A percentile compares a stretch with the other conserved stretches of the same genome.
Evolutionary conservation across 1,140 invertebrate genomes (phyloP).

Genomic region (Planococcus citri): DNA sequence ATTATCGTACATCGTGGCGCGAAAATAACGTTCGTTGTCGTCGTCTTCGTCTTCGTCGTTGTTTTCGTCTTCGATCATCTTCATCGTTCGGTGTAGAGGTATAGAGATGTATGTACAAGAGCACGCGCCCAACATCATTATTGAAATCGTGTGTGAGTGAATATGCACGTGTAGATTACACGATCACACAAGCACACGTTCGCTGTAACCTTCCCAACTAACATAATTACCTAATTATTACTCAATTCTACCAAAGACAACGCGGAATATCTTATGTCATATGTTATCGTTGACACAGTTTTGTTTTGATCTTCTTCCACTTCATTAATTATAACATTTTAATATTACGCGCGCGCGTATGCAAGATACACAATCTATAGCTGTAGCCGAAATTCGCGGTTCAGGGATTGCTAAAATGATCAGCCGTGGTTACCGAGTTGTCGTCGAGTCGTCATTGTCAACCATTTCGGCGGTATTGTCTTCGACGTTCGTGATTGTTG

Average conservation of each 20-base stretch:
- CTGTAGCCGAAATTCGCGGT: neutral
- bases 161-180: neutral
- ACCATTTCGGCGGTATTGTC: no score
- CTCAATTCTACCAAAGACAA: neutral
- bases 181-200: neutral
- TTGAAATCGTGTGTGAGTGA: slow-evolving; percentile 12
- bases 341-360: neutral
- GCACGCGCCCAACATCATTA: neutral
- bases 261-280: neutral
- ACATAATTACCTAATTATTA: slow-evolving; percentile 21
- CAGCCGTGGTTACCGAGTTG: no score
- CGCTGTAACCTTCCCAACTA: neutral
- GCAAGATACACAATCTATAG: no score
- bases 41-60: neutral
- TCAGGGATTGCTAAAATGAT: neutral
- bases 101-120: no score
- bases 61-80: no score
- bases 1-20: no score
- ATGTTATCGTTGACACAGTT: slow-evolving; percentile 16
- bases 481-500: no score
- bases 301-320: neutral
- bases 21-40: neutral
- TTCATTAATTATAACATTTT: slow-evolving; percentile 2
- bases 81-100: no score
- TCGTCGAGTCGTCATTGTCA: no score